These are phyloP conservation scores for Mionectes olivaceus DNA, from an alignment of 2,797 vertebrate genomes.

Conservation along the genomic window DNA sequence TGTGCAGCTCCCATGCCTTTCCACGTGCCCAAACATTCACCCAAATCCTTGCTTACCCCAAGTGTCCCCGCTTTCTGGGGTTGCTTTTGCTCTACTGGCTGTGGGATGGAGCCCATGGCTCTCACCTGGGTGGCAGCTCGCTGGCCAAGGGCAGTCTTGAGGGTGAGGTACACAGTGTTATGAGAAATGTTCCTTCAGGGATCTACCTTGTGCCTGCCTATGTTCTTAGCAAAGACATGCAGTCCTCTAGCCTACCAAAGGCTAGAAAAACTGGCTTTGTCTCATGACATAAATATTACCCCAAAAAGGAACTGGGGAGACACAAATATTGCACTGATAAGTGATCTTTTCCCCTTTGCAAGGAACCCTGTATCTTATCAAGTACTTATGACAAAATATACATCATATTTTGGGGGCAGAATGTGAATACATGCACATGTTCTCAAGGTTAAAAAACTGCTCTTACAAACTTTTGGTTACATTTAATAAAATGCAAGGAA, in stretches of 20 bases:
- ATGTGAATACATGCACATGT: neutral
- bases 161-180: neutral
- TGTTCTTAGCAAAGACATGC: neutral
- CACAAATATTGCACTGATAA: rapidly evolving
- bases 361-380: neutral
- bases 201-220: neutral
- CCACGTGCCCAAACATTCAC: rapidly evolving
- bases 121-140: rapidly evolving
- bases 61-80: too few species aligned
- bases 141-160: rapidly evolving
- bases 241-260: neutral
- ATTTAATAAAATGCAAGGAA: neutral
- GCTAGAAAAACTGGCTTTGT: neutral
- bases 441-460: neutral
- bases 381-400: neutral
- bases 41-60: neutral
- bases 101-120: neutral
- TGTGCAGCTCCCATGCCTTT: rapidly evolving
- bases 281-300: neutral
- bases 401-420: neutral
- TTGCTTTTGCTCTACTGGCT: neutral
- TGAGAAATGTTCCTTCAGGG: rapidly evolving
- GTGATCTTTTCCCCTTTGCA: neutral
- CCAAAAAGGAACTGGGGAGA: neutral
- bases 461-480: neutral